phyloP scores from a whole-genome alignment of 1,140 invertebrate species.

The Rhopalosiphum maidis region DNA sequence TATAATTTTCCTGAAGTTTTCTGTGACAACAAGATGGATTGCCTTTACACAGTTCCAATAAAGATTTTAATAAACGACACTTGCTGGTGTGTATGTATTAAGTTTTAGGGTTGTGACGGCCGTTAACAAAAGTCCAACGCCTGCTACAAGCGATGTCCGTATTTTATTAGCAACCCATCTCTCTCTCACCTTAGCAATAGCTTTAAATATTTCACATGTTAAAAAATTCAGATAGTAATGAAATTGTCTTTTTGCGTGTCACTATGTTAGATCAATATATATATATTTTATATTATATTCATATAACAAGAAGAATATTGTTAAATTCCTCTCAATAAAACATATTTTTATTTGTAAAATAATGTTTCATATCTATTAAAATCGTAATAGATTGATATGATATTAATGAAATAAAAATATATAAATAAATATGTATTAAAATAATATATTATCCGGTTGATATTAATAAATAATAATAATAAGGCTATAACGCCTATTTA shows the following conservation, averaged over 20 bases:
- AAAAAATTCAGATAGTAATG: background rate
- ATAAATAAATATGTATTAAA: no score
- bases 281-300: background rate
- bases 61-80: constrained; percentile 40
- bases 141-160: background rate
- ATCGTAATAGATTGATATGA: no score
- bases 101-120: background rate
- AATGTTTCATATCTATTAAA: no score
- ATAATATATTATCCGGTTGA: no score
- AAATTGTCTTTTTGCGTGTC: background rate
- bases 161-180: background rate
- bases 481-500: no score
- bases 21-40: constrained; percentile 19
- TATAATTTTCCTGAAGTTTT: background rate
- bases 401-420: no score
- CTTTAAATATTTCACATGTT: constrained; percentile 5
- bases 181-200: background rate
- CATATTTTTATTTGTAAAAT: no score
- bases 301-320: no score
- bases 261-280: background rate
- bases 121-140: constrained; percentile 27
- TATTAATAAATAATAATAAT: no score
- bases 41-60: constrained; percentile 2
- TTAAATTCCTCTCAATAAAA: no score
- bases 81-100: constrained; percentile 15